Evolutionary conservation across 2,113 vertebrate genomes (phyloP), one percentile per base, ranked within the genome.

Genomic region (Lagopus muta): DNA sequence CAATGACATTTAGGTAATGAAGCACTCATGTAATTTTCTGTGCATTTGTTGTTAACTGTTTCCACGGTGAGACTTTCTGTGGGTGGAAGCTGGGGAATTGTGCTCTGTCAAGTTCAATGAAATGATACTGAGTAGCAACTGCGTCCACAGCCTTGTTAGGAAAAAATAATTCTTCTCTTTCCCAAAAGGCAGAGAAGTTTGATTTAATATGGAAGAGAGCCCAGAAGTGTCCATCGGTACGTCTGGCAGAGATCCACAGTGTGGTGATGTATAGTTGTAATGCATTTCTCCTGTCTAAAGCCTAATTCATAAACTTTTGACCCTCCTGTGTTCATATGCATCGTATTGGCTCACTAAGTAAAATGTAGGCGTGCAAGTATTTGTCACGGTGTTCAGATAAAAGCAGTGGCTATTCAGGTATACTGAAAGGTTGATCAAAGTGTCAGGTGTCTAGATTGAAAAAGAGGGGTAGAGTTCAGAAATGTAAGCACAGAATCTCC

Each of bases 171-270:
- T 95, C 89, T 91, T 67, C 55, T 95, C 92, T 70, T 83, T 94
- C 34, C 92, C 96, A 66, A 73, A 88, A 99, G 99, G 97, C 98
- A 8, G 96, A 98, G 72, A 98, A 97, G 18, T 99, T 98, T 97
- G 98, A 99, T 77, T 30, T 98, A 86, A 98, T 99, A 17, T 95
- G 96, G 97, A 97, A 70, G 87, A 97, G 99, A 88, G 97, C 98
- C 48, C 89, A 98, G 95, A 93, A 96, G 11, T 99, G 98, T 92
- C 99, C 98, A 5, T 98, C 96, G 94, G 99, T 99, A 97, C 75
- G 98, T 96, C 77, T 58, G 22, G 71, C 78, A 42, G 61, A 64
- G 61, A 27, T 71, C 60, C 0, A 1, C 17, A 28, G 2, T 3
- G 34, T 0, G 0, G 67, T 45, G 11, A 4, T n/a, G 10, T 55